Evolutionary conservation across 2,797 vertebrate species (phyloP), one percentile per base, ranked within the genome.

Genomic region (Amniataba percoides): DNA sequence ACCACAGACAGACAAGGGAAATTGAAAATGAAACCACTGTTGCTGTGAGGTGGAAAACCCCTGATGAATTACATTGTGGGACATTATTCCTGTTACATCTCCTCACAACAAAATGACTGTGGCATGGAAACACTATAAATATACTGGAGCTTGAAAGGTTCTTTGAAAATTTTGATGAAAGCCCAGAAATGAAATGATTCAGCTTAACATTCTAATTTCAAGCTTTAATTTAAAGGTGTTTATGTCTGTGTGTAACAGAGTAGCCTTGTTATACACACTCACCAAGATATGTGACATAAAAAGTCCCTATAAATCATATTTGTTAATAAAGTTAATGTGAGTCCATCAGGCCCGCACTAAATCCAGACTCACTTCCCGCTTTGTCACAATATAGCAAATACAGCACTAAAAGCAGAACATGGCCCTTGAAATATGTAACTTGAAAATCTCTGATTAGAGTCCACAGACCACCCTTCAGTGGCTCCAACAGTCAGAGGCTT

Each of bases 1-100:
- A 60, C 48, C 39, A 53, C 3, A 72, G 25, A 43, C 16, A 8
- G 0, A 19, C 16, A 31, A 52, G 1, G 2, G 15, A 71, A 81
- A 74, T 3, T 58, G 56, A 74, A 72, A 78, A 0, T 53, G 53
- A 80, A 85, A 74, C 31, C 19, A 3, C 12, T 0, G 19, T 34
- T 49, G 21, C n/a, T 4, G 14, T 18, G 0, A 23, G 21, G 18
- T 21, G 64, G 78, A 83, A 88, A 87, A 10, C 61, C 83, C 83
- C 83, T 0, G 0, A 74, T 70, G 53, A 64, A 31, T 56, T 23
- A 58, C 2, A 18, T 15, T 34, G 5, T 18, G 46, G 51, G 59
- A 57, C 18, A 58, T 4, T 2, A 25, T 73, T 83, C 58, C 49
- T 65, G 34, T 9, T 45, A 19, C 49, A 67, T 49, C 0, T 75